Percentiles rank a stretch among this genome's conserved stretches.
These are phyloP conservation scores for Hyperopisus bebe DNA, from an alignment of 2,113 vertebrate species.

Conservation along the genomic window DNA sequence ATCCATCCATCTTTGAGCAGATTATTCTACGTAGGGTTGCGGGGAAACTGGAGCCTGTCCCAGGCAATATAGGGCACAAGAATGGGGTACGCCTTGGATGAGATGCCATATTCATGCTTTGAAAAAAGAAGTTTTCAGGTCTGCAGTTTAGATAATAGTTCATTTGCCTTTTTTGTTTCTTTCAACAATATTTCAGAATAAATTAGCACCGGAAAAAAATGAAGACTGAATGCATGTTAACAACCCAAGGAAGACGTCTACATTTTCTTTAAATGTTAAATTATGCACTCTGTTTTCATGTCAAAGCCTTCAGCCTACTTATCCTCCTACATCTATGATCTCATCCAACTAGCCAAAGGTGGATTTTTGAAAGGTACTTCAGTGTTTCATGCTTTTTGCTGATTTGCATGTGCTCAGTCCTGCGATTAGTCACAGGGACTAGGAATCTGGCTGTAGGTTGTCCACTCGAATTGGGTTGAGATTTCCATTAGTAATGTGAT, in stretches of 20 bases:
- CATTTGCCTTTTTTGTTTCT: neutral
- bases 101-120: neutral
- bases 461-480: neutral
- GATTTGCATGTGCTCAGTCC: neutral
- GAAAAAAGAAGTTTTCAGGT: neutral
- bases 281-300: neutral
- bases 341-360: neutral
- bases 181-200: neutral
- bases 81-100: neutral
- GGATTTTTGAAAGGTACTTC: neutral
- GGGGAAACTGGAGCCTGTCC: no score
- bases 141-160: neutral
- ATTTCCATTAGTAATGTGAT: neutral
- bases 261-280: neutral
- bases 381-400: neutral
- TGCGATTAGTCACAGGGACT: neutral
- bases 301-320: neutral
- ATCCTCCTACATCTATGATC: neutral
- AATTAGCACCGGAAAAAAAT: neutral
- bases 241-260: neutral
- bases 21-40: no score
- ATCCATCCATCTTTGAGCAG: no score
- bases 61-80: no score
- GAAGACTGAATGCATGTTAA: neutral
- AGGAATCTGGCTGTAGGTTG: neutral